Percentiles rank a stretch among this genome's conserved stretches.
Conservation (phyloP, 1,140 invertebrate species). For the Heliconius hewitsoni region DNA sequence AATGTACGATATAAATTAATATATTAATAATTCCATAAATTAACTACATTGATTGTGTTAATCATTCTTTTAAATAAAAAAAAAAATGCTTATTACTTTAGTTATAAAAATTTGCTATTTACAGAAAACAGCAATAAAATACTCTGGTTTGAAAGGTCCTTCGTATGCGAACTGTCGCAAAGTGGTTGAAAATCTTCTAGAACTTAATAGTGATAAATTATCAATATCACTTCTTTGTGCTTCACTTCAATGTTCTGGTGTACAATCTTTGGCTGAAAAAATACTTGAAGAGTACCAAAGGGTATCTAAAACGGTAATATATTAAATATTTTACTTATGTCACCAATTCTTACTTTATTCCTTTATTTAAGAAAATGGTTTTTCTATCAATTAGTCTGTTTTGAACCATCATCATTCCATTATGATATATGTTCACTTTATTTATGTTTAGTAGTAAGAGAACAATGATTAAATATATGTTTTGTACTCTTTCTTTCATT, state of each 20-base stretch:
- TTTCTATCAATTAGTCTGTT: too few relatives aligned
- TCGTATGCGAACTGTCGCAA: slow-evolving; percentile 61
- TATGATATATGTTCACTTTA: too few relatives aligned
- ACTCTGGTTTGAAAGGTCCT: slow-evolving; percentile 63
- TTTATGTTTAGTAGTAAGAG: too few relatives aligned
- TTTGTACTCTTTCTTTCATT: not conserved
- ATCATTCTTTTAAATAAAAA: not conserved
- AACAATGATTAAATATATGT: too few relatives aligned
- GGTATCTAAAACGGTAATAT: slow-evolving; percentile 33
- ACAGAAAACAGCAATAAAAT: slow-evolving; percentile 70
- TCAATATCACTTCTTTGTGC: slow-evolving; percentile 54
- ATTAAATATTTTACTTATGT: not conserved
- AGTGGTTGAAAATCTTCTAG: slow-evolving; percentile 64
- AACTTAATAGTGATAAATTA: slow-evolving; percentile 58
- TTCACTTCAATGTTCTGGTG: slow-evolving; percentile 56
- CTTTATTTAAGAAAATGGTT: too few relatives aligned
- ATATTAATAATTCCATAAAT: too few relatives aligned
- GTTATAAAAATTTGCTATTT: too few relatives aligned
- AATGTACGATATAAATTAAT: slow-evolving; percentile 46
- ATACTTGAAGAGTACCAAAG: slow-evolving; percentile 61
- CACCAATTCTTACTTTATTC: too few relatives aligned
- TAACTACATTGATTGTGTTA: too few relatives aligned
- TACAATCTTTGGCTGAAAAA: slow-evolving; percentile 57
- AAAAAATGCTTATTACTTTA: not conserved
- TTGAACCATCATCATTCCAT: too few relatives aligned